Percentiles rank a stretch among this genome's conserved stretches.
phyloP scores from a whole-genome alignment of 92 coral and sea anemone species.

The Actinostola sp. region DNA sequence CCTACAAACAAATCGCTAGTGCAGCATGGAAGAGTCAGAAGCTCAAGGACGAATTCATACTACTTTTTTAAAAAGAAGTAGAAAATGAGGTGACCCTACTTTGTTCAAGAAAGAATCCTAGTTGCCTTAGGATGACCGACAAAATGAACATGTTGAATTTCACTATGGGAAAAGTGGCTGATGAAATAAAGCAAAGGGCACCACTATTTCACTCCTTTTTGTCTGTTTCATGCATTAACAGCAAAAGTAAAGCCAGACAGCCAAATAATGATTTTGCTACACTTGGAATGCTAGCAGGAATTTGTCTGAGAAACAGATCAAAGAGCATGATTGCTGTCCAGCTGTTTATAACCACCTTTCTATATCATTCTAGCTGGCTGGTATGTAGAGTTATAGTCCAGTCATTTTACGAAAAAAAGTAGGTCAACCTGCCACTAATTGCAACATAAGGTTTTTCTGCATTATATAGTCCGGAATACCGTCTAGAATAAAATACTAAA shows the following conservation, averaged over 20 bases:
- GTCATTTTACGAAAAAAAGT: too few species aligned
- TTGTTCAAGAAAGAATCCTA: slow-evolving; percentile 67
- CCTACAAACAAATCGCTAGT: slow-evolving; percentile 60
- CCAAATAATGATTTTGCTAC: slow-evolving; percentile 38
- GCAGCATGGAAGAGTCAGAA: slow-evolving; percentile 55
- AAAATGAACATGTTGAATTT: slow-evolving; percentile 54
- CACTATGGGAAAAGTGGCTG: slow-evolving; percentile 42
- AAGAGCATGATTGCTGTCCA: slow-evolving; percentile 68
- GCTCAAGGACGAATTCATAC: slow-evolving; percentile 49
- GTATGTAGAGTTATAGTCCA: too few species aligned
- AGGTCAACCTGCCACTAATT: too few species aligned
- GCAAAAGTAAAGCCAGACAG: slow-evolving; percentile 26
- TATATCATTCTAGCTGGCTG: slow-evolving; percentile 73
- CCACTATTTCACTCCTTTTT: slow-evolving; percentile 60
- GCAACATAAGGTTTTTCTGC: too few species aligned
- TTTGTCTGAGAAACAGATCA: slow-evolving; percentile 57
- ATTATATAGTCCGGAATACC: too few species aligned
- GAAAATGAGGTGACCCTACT: slow-evolving; percentile 59
- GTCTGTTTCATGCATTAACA: slow-evolving; percentile 45
- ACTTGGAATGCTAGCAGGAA: slow-evolving; percentile 80
- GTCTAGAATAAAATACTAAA: too few species aligned
- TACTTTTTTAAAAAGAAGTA: slow-evolving; percentile 34
- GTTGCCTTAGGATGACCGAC: slow-evolving; percentile 59
- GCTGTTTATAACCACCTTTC: slow-evolving; percentile 53
- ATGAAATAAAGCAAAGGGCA: slow-evolving; percentile 57